Evolutionary conservation across 2,888 invertebrate species (phyloP), one percentile per base, ranked within the genome.

Genomic region (Abscondita cerata): DNA sequence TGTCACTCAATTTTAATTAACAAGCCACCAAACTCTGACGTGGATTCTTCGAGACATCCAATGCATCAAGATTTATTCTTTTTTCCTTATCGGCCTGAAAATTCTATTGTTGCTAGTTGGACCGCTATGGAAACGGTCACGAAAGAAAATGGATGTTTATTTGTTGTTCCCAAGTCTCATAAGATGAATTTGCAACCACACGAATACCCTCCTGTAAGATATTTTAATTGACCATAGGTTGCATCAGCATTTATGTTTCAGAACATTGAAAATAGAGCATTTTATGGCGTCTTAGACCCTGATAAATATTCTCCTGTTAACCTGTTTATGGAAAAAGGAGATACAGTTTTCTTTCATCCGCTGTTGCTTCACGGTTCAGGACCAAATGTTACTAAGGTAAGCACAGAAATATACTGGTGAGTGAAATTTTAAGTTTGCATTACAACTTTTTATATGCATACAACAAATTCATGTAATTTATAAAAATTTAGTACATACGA

Each of bases 1-100:
- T 85, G 90, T 76, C 91, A 95, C 80, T 91, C 91, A 34, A 95
- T 96, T 94, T 81, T 95, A 34, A 94, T 96, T 72, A 95, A 94
- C 78, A 93, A 94, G 74, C 93, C 95, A 0, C 95, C 95, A 0
- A 93, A 94, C 76, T 78, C 86, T 34, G 88, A 88, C 72, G 79
- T 81, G 12, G 79, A 81, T 46, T 84, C 86, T 0, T 85, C 86
- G 1, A 78, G 85, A 11, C 90, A 90, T 76, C 90, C 90, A 0
- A 81, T 89, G 1, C 90, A 90, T 76, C 86, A 89, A 87, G 95
- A 95, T 77, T 79, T 95, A 25, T 89, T 91, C 77, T 95, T 95
- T 79, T 95, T 95, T 77, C 93, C 95, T 5, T 91, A 93, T 78
- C 86, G 94, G 16, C 95, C 95, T 0, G 89, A 89, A 0, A 86